Evolutionary conservation across 1,140 invertebrate genomes (phyloP), one percentile per base, ranked within the genome.

Genomic region (Cephus cinctus): DNA sequence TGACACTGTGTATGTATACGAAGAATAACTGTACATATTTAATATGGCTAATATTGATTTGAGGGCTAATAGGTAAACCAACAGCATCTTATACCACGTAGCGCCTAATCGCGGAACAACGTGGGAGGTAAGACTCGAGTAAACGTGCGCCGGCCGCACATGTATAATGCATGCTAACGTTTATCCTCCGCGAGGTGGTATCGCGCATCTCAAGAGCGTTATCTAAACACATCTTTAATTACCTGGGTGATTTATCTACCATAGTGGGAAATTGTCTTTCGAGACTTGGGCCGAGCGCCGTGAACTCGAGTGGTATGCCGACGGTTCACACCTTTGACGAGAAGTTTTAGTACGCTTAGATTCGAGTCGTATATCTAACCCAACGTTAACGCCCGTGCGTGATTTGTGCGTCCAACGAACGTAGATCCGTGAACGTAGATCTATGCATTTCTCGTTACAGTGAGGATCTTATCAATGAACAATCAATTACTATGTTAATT

Each of bases 191-290:
- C 23, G 30, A 48, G 54, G 50, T 53, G 50, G 38, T 62, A 62
- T 62, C 60, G 50, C 50, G 47, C 50, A 59, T 59, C 57, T 12
- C 16, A 38, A n/a, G 20, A 5, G 48, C 50, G 60, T 59, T 67
- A 67, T 65, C 65, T 63, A 44, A 53, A 57, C 59, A 57, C 59
- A 67, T 67, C 65, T 67, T 67, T 65, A 67, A 67, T 67, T 67
- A 65, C 62, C 40, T 36, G 34, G 47, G 55, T 65, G 65, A 67
- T 67, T 67, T 67, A 67, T 67, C 60, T 59, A 38, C 49, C 44
- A 22, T 51, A 38, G 39, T 57, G 58, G 58, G 60, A 61, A 65
- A 64, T 59, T 59, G 63, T 63, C 64, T 62, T 62, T 55, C 50
- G 46, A 42, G 52, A 31, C 21, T 6, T 23, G 19, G 40, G 40